A percentile compares a stretch with the other conserved stretches of the same genome.
phyloP scores from a whole-genome alignment of 2,797 vertebrate genomes.

The Gastrophryne carolinensis region DNA sequence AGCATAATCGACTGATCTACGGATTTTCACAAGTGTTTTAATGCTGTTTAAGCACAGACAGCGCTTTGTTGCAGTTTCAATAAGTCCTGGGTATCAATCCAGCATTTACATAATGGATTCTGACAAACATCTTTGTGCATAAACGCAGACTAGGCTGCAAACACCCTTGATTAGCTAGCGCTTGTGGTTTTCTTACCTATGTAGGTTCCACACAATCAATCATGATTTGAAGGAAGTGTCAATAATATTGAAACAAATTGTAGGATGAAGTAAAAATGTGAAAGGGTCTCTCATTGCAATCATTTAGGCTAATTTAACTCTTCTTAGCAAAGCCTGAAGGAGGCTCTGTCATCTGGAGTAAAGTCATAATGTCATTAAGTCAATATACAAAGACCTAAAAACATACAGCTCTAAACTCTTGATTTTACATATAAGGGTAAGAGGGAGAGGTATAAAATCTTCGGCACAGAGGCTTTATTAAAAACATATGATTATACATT shows the following conservation, averaged over 20 bases:
- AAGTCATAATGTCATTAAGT: too few relatives aligned
- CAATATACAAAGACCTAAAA: neutral
- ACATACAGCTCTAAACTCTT: too few relatives aligned
- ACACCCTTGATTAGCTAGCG: conserved; percentile 50
- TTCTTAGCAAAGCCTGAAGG: neutral
- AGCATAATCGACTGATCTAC: conserved; percentile 32
- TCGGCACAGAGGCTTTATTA: too few relatives aligned
- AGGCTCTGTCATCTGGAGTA: neutral
- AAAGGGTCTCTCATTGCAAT: conserved; percentile 43
- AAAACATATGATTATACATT: too few relatives aligned
- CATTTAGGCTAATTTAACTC: conserved; percentile 44
- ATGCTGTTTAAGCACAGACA: conserved; percentile 48
- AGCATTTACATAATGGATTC: conserved; percentile 52
- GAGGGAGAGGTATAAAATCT: too few relatives aligned
- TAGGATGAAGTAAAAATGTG: conserved; percentile 43
- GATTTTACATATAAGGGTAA: too few relatives aligned
- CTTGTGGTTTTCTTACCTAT: conserved; percentile 52
- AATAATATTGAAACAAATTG: conserved; percentile 53
- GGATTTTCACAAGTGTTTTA: conserved; percentile 46
- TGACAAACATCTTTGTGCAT: conserved; percentile 52
- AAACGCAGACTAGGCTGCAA: conserved; percentile 47
- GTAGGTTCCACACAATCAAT: conserved; percentile 50
- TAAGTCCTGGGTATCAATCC: conserved; percentile 48
- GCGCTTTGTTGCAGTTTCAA: conserved; percentile 49
- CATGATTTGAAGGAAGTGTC: conserved; percentile 51